Evolutionary conservation across 2,113 vertebrate species (phyloP), one percentile per base, ranked within the genome.

Genomic region (Regulus satrapa): DNA sequence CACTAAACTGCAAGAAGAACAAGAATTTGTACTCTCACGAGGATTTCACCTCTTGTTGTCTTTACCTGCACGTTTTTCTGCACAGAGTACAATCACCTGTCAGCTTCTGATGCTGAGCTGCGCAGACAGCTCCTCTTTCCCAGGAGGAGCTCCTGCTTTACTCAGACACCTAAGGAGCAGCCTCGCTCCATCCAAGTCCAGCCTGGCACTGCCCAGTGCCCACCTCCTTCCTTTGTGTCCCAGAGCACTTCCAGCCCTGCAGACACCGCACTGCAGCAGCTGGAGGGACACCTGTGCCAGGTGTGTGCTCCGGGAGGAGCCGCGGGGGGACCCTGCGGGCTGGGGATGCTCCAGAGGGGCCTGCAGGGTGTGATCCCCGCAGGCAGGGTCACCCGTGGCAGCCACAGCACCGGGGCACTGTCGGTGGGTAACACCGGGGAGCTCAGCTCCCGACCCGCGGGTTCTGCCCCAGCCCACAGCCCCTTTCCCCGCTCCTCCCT

Each of bases 261-360:
- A 2, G n/a, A 2, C 34, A 6, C 5, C 1, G 26, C 40, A 0
- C 23, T 18, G 15, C 3, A 5, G 5, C 11, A 5, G 54, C 51
- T n/a, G 3, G 0, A 11, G 59, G 29, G 1, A 18, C 25, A 19
- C 55, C 49, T 1, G 1, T 0, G 9, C 51, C 34, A 4, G 74
- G 29, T 1, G 36, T 8, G 73, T 14, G 73, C 32, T 18, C 52
- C 17, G 6, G 18, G 41, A 54, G 40, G 40, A 14, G 14, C 40
- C 10, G 40, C 0, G 16, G 13, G 49, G 41, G 32, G 66, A 1
- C 10, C 2, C 36, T 1, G 4, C 2, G 1, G 45, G 63, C 5
- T 36, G 41, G 23, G 62, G 41, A 64, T 46, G 51, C 28, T 54
- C 29, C 36, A 8, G 32, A 46, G 31, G 23, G 1, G 9, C 1